Percentiles rank a stretch among this genome's conserved stretches.
These are phyloP conservation scores for Paramisgurnus dabryanus DNA, from an alignment of 2,113 vertebrate genomes.

Conservation along the genomic window DNA sequence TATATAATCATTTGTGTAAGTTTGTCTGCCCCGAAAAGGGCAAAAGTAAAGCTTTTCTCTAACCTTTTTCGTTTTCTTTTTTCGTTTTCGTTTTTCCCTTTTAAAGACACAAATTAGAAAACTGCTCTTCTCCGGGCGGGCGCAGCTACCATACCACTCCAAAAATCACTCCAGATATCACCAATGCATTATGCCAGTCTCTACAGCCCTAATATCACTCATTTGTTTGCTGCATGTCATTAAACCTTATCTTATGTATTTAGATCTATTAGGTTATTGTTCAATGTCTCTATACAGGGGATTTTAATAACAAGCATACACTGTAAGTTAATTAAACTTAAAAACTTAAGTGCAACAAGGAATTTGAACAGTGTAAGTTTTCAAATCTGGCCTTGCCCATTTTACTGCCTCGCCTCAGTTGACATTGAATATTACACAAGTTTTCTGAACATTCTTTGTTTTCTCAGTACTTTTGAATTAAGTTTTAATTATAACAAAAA, in stretches of 20 bases:
- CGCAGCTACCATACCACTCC: too few species aligned
- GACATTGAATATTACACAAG: too few species aligned
- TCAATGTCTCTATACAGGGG: background rate
- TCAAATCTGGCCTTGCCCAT: too few species aligned
- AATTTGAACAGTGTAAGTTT: too few species aligned
- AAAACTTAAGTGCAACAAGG: too few species aligned
- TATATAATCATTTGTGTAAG: conserved; percentile 13
- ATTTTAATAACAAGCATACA: background rate
- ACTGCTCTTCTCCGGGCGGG: too few species aligned
- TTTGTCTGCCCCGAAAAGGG: conserved; percentile 4
- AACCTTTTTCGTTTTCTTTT: background rate
- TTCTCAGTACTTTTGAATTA: too few species aligned
- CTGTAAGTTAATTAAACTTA: too few species aligned
- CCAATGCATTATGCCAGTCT: background rate
- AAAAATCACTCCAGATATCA: too few species aligned
- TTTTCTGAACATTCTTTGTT: too few species aligned
- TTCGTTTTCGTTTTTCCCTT: background rate
- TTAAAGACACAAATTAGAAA: background rate
- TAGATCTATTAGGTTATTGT: background rate
- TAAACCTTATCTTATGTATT: background rate
- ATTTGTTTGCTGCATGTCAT: background rate
- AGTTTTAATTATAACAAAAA: too few species aligned
- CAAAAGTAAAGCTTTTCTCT: background rate
- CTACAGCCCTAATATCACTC: background rate
- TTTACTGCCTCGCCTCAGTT: too few species aligned